Evolutionary conservation across 2,113 vertebrate species (phyloP).

Genomic region (Grammomys surdaster): DNA sequence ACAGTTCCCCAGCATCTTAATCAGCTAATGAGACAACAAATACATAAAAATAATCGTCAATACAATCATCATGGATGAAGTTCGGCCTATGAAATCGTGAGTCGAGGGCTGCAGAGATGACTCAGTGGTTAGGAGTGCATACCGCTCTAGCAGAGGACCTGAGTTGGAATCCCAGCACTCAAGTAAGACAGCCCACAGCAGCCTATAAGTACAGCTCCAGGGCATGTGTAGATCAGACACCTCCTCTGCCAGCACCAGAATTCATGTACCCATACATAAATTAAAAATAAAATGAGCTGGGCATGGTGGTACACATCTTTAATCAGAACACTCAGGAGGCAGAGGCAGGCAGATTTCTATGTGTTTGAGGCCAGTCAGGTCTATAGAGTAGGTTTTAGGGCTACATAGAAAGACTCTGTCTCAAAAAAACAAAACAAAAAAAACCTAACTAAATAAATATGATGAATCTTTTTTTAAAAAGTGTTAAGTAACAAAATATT

Average conservation of each 20-base stretch:
- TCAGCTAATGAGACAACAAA: conserved; percentile 1
- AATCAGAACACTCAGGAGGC: background rate
- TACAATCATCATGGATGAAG: background rate
- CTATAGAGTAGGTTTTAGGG: background rate
- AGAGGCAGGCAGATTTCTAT: background rate
- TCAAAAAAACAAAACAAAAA: background rate
- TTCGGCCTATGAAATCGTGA: background rate
- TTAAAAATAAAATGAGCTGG: background rate
- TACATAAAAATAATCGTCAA: background rate
- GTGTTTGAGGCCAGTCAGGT: background rate
- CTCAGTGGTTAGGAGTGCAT: background rate
- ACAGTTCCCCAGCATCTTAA: background rate
- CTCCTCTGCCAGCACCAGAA: background rate
- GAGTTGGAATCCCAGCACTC: background rate
- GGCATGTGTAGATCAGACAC: background rate
- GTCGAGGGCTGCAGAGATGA: background rate
- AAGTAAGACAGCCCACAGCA: background rate
- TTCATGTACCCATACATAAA: background rate
- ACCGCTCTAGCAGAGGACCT: background rate
- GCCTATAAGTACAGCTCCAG: background rate
- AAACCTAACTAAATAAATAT: background rate
- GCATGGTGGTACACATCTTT: background rate
- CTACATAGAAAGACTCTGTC: background rate
- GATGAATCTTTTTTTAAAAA: background rate
- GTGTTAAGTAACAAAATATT: background rate